phyloP scores from a whole-genome alignment of 2,888 invertebrate genomes.

The Folsomia candida region DNA sequence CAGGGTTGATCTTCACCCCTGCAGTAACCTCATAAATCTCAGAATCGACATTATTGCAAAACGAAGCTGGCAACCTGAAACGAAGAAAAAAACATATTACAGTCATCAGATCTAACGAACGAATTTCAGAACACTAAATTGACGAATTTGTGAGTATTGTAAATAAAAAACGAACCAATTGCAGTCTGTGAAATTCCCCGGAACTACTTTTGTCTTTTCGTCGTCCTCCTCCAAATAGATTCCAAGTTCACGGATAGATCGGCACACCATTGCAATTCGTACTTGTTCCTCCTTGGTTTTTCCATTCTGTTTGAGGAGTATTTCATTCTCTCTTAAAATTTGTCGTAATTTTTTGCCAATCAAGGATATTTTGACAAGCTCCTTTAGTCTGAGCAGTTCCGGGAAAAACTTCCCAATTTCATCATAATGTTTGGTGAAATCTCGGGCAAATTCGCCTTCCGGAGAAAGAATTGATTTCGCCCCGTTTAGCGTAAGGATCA shows the following conservation, averaged over 20 bases:
- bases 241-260: constrained; percentile 14
- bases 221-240: neutral
- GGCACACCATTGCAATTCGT: neutral
- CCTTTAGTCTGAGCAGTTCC: constrained; percentile 35
- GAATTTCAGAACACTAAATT: too few relatives aligned
- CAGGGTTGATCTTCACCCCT: constrained; percentile 33
- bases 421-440: constrained; percentile 34
- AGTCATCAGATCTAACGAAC: too few relatives aligned
- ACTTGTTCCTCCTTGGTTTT: constrained; percentile 13
- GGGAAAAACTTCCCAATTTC: constrained; percentile 39
- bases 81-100: too few relatives aligned
- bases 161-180: too few relatives aligned
- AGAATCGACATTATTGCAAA: constrained; percentile 37
- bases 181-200: neutral
- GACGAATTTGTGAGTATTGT: too few relatives aligned
- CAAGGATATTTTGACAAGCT: constrained; percentile 38
- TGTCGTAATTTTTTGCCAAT: constrained; percentile 36
- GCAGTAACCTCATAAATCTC: constrained; percentile 37
- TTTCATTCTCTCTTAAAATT: constrained; percentile 26
- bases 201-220: neutral
- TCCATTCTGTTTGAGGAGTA: constrained; percentile 8
- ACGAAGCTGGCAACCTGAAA: constrained; percentile 37
- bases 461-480: constrained; percentile 22
- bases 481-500: constrained; percentile 28
- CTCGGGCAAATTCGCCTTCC: constrained; percentile 34